phyloP scores from a whole-genome alignment of 2,888 invertebrate species.

The Pelosia muscerda region DNA sequence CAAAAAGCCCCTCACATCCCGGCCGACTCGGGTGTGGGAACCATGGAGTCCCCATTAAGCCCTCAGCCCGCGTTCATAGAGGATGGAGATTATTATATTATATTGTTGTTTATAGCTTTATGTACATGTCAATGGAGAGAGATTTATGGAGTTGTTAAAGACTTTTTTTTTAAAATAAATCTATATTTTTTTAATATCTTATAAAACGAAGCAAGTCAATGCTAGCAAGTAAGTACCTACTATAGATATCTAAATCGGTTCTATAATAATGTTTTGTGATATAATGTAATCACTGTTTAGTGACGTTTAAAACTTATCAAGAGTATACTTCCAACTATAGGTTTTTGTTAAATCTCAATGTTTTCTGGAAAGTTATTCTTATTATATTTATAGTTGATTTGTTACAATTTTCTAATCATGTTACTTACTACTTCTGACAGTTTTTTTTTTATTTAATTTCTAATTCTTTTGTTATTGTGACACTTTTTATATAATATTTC shows the following conservation, averaged over 20 bases:
- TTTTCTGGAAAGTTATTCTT: slow-evolving; percentile 16
- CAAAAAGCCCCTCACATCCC: no score
- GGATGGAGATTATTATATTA: no score
- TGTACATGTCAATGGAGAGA: no score
- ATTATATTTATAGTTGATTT: slow-evolving; percentile 18
- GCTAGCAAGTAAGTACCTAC: no score
- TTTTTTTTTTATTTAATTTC: slow-evolving; percentile 16
- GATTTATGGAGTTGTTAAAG: not conserved
- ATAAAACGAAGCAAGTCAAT: not conserved
- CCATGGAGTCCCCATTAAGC: no score
- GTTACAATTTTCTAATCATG: slow-evolving; percentile 22
- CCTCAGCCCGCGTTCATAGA: no score
- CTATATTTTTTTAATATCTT: not conserved
- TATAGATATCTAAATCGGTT: not conserved
- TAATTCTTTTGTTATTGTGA: not conserved
- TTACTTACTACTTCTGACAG: slow-evolving; percentile 11
- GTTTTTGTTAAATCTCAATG: no score
- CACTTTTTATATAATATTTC: slow-evolving; percentile 4
- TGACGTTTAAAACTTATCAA: not conserved
- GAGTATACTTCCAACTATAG: no score
- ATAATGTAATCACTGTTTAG: not conserved
- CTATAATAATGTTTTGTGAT: not conserved
- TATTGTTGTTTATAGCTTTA: no score
- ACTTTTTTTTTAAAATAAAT: no score
- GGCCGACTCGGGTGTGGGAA: no score